These are phyloP conservation scores for Dicranocentrus wangi DNA, from an alignment of 2,888 invertebrate genomes.

Conservation along the genomic window DNA sequence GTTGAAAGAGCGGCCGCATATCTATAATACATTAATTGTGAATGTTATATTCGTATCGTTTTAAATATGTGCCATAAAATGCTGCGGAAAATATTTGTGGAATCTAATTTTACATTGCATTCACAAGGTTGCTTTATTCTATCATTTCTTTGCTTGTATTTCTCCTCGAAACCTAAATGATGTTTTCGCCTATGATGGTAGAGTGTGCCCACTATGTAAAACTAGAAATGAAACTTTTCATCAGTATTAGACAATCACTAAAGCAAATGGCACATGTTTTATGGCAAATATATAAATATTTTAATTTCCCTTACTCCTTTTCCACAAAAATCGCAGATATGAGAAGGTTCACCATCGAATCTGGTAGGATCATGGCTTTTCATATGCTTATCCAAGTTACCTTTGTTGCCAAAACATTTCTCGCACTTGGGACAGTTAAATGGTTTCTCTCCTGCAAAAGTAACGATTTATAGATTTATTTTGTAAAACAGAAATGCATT, in stretches of 20 bases:
- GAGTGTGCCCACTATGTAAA: constrained; percentile 7
- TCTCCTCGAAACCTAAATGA: not conserved
- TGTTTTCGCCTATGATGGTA: constrained; percentile 23
- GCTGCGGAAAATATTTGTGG: not conserved
- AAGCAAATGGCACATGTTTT: not conserved
- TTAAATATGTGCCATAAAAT: too few species aligned
- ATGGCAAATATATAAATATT: not conserved
- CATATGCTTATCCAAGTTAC: constrained; percentile 54
- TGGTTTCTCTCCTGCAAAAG: constrained; percentile 39
- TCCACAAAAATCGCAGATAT: constrained; percentile 39
- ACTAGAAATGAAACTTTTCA: not conserved
- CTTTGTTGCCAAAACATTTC: constrained; percentile 12
- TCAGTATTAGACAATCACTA: not conserved
- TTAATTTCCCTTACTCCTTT: constrained; percentile 15
- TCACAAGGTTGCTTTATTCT: not conserved
- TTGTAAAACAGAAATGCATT: not conserved
- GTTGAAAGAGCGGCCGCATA: not conserved
- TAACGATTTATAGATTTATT: too few species aligned
- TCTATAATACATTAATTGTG: not conserved
- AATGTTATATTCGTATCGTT: too few species aligned
- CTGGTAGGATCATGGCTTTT: constrained; percentile 39
- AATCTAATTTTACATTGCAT: not conserved
- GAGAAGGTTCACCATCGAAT: constrained; percentile 41
- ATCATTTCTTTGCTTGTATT: not conserved
- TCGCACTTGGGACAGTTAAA: constrained; percentile 34